Conservation (phyloP, 2,113 vertebrate genomes). For the Ammodramus savannarum region DNA sequence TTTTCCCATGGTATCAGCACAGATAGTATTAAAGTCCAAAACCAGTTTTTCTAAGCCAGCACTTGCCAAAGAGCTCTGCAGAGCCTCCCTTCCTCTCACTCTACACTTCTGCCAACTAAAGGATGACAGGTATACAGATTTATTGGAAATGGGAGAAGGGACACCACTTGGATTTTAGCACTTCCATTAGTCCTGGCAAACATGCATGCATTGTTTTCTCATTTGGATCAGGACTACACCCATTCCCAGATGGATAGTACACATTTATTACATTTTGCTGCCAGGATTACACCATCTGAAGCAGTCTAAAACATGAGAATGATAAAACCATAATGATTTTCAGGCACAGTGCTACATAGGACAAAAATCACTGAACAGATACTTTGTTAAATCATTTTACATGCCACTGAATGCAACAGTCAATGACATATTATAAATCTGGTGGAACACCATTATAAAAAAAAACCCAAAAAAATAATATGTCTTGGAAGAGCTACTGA, state of each 20-base stretch:
- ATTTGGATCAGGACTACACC: not conserved
- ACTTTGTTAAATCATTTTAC: not conserved
- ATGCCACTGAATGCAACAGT: not conserved
- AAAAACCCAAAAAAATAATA: not conserved
- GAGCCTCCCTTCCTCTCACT: not conserved
- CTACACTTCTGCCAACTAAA: not conserved
- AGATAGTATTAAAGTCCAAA: not conserved
- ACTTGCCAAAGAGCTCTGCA: not conserved
- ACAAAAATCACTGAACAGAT: not conserved
- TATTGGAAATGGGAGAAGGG: not conserved
- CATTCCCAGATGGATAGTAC: not conserved
- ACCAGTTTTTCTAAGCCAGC: not conserved
- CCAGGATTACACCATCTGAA: constrained; percentile 5
- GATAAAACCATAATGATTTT: not conserved
- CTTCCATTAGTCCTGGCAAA: not conserved
- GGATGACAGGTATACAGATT: not conserved
- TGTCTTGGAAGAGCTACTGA: not conserved
- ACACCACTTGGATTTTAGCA: not conserved
- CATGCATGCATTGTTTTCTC: not conserved
- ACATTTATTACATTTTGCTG: not conserved
- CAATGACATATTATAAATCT: not conserved
- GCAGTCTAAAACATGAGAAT: not conserved
- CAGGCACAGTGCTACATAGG: not conserved
- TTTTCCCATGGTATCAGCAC: not conserved
- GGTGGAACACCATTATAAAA: not conserved